Percentiles rank a stretch among this genome's conserved stretches.
Conservation (phyloP, 2,113 vertebrate species). For the Micronycteris hirsuta region DNA sequence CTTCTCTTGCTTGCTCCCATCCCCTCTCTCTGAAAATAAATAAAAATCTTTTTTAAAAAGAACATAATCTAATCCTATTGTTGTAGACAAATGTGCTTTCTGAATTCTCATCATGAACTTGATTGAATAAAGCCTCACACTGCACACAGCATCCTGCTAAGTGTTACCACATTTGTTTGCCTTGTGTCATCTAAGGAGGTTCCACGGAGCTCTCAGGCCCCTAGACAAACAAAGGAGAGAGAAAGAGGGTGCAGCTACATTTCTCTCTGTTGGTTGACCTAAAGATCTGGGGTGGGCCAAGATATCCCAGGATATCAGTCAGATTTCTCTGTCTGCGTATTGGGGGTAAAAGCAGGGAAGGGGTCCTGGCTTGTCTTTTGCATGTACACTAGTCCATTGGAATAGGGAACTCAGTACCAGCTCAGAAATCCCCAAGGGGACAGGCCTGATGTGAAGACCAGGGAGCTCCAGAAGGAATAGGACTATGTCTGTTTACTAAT, state of each 20-base stretch:
- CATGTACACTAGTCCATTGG: background rate
- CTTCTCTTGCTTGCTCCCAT: too few relatives aligned
- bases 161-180: background rate
- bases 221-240: background rate
- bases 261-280: background rate
- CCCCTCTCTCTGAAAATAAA: too few relatives aligned
- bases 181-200: background rate
- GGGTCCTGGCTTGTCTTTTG: background rate
- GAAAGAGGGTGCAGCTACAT: background rate
- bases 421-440: background rate
- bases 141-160: background rate
- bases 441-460: background rate
- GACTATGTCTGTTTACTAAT: background rate
- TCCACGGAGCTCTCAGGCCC: background rate
- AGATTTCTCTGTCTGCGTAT: background rate
- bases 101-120: slow-evolving; percentile 26
- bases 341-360: accelerated
- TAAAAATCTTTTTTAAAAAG: background rate
- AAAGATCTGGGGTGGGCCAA: background rate
- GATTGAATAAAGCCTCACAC: background rate
- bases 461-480: background rate
- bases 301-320: background rate
- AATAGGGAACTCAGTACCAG: background rate
- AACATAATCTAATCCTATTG: slow-evolving; percentile 38
- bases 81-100: slow-evolving; percentile 49